Conservation (phyloP, 1,140 invertebrate species). For the Apis florea region DNA sequence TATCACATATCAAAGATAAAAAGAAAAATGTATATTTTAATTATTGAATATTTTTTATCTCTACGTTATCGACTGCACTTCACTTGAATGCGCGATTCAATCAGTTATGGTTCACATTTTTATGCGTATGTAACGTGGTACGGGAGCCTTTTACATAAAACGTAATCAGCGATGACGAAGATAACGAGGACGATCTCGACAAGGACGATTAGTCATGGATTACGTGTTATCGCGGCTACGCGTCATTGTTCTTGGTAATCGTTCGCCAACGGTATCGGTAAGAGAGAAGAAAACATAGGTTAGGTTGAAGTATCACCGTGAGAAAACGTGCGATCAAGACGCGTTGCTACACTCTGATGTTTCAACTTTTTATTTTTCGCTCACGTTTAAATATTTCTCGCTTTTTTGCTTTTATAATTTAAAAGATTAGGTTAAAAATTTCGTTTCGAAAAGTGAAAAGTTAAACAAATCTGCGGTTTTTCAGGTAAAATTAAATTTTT, state of each 20-base stretch:
- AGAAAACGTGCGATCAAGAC: slow-evolving; percentile 14
- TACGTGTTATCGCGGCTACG: slow-evolving; percentile 52
- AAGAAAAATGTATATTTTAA: not conserved
- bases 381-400: too few relatives aligned
- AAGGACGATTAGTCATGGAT: slow-evolving; percentile 62
- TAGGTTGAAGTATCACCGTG: slow-evolving; percentile 13
- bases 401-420: too few relatives aligned
- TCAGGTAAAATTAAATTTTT: too few relatives aligned
- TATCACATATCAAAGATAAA: not conserved
- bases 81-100: not conserved
- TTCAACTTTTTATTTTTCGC: not conserved
- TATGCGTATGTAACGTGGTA: not conserved
- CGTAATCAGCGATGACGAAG: slow-evolving; percentile 52
- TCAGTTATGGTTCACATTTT: not conserved
- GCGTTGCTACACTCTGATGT: not conserved
- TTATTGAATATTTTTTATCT: not conserved
- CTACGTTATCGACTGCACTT: not conserved
- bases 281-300: not conserved
- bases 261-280: slow-evolving; percentile 21
- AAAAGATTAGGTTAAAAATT: too few relatives aligned
- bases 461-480: too few relatives aligned
- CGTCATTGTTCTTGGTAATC: slow-evolving; percentile 63
- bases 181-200: slow-evolving; percentile 62
- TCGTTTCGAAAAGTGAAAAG: too few relatives aligned
- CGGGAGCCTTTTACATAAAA: slow-evolving; percentile 10